Evolutionary conservation across 1,140 invertebrate species (phyloP).

Genomic region (Nixonia krombeini): DNA sequence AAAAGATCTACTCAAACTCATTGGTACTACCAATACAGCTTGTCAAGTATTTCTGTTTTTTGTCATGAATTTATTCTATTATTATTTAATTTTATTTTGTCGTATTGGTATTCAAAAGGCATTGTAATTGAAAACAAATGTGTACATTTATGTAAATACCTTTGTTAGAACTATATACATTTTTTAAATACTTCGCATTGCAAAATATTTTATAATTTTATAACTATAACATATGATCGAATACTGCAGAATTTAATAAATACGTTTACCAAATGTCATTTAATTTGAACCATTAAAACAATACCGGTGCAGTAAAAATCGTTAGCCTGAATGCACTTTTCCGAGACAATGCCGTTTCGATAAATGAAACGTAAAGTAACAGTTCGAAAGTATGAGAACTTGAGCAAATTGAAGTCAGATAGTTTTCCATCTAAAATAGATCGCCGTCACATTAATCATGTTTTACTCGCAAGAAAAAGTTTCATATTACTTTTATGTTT

Average conservation of each 20-base stretch:
- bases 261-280: no score
- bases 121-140: no score
- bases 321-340: background rate
- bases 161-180: no score
- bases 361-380: constrained; percentile 3
- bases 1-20: no score
- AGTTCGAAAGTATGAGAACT: background rate
- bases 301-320: no score
- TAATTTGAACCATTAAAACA: no score
- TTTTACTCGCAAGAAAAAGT: background rate
- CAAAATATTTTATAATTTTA: no score
- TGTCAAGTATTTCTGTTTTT: background rate
- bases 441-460: background rate
- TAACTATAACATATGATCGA: background rate
- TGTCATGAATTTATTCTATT: background rate
- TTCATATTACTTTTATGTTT: background rate
- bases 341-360: background rate
- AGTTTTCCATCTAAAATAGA: background rate
- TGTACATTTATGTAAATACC: no score
- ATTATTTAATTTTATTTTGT: no score
- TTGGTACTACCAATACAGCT: no score
- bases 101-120: no score
- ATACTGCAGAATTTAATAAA: background rate
- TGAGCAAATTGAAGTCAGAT: background rate
- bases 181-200: no score